A percentile compares a stretch with the other conserved stretches of the same genome.
Evolutionary conservation across 2,888 invertebrate genomes (phyloP).

Genomic region (Shargacucullia verbasci): DNA sequence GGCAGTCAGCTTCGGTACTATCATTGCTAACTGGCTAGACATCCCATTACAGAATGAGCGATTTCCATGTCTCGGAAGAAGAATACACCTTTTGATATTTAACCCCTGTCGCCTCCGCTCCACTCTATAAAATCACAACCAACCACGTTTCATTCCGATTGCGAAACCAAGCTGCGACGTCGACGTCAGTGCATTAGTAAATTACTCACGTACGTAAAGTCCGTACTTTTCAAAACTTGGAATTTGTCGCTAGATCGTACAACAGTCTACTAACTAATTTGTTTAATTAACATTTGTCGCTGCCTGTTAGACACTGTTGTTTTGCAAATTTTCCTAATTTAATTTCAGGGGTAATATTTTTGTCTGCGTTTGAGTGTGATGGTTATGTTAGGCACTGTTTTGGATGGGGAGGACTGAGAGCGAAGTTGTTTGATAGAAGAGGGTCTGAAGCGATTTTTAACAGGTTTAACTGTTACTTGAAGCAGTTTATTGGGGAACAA

Average conservation of each 20-base stretch:
- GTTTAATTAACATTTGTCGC: conserved; percentile 76
- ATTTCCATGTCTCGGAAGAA: too few species aligned
- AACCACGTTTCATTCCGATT: conserved; percentile 70
- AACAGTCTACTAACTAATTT: conserved; percentile 79
- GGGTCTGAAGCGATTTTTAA: too few species aligned
- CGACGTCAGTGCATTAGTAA: conserved; percentile 85
- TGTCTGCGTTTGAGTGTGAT: conserved; percentile 16
- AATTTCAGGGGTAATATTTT: conserved; percentile 41
- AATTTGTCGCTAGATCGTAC: conserved; percentile 83
- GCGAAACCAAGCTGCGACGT: conserved; percentile 72
- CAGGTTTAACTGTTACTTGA: too few species aligned
- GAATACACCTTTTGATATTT: too few species aligned
- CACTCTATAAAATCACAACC: conserved; percentile 4
- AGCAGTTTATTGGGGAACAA: too few species aligned
- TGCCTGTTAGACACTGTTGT: conserved; percentile 44
- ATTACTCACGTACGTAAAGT: conserved; percentile 85
- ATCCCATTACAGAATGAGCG: too few species aligned
- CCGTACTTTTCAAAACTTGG: conserved; percentile 80
- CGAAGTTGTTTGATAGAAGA: neutral
- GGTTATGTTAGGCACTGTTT: conserved; percentile 14
- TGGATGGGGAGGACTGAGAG: neutral
- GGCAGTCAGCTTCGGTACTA: too few species aligned
- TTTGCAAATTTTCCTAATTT: conserved; percentile 51
- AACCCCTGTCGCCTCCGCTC: conserved; percentile 7
- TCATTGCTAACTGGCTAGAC: too few species aligned